Evolutionary conservation across 2,113 vertebrate species (phyloP).

Genomic region (Sphyrna mokarran): DNA sequence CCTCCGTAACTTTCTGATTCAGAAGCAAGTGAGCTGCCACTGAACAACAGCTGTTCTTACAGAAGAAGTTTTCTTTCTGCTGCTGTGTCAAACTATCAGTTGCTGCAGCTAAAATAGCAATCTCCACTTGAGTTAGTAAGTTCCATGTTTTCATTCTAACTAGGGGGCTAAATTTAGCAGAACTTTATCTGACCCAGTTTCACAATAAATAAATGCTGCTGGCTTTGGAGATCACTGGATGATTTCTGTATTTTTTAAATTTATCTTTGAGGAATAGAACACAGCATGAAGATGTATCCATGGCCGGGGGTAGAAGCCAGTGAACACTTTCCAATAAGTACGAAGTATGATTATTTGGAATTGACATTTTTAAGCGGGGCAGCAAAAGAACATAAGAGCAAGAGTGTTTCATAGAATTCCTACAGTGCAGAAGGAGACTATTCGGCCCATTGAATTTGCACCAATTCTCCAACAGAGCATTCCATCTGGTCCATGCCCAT

Average conservation of each 20-base stretch:
- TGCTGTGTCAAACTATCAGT: neutral
- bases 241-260: neutral
- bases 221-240: neutral
- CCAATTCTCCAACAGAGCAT: no score
- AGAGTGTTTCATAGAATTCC: neutral
- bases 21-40: neutral
- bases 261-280: neutral
- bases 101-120: neutral
- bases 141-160: neutral
- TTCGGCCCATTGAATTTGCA: no score
- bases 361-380: neutral
- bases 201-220: neutral
- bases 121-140: neutral
- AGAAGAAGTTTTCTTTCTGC: neutral
- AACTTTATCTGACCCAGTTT: neutral
- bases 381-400: neutral
- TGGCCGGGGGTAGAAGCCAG: neutral
- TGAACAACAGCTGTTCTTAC: neutral
- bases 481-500: no score
- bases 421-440: no score
- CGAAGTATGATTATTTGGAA: neutral
- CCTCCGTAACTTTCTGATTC: neutral
- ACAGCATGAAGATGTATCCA: neutral
- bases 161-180: neutral
- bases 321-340: neutral